These are phyloP conservation scores for Miltochrista miniata DNA, from an alignment of 2,888 invertebrate species.

Conservation along the genomic window DNA sequence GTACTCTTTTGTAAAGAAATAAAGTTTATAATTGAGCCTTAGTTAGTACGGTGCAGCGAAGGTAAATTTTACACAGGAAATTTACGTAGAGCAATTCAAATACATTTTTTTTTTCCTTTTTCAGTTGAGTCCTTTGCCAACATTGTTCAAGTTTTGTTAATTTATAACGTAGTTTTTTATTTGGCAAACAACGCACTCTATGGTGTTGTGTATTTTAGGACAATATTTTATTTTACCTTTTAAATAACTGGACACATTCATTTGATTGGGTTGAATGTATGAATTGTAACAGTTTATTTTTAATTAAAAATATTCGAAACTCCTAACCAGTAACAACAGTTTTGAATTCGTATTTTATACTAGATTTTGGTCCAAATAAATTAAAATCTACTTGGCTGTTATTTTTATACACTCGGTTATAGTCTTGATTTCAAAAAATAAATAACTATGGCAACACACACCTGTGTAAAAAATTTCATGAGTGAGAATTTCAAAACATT, in stretches of 20 bases:
- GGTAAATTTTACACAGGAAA: conserved; percentile 25
- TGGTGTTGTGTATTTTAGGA: conserved; percentile 10
- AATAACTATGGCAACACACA: too few species aligned
- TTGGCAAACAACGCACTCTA: conserved; percentile 25
- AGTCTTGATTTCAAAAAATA: too few species aligned
- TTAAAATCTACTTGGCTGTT: too few species aligned
- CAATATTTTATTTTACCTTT: background rate
- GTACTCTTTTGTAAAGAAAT: conserved; percentile 3
- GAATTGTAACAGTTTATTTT: background rate
- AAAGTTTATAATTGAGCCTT: conserved; percentile 20
- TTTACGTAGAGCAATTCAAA: conserved; percentile 39
- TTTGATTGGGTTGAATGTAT: background rate
- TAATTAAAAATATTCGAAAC: too few species aligned
- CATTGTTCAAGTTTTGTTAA: conserved; percentile 59
- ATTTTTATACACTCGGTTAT: too few species aligned
- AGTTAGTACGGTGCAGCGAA: conserved; percentile 7
- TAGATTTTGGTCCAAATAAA: too few species aligned
- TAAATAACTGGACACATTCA: background rate
- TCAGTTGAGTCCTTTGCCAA: conserved; percentile 46
- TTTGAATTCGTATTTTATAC: too few species aligned
- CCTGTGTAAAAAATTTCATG: too few species aligned
- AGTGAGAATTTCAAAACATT: too few species aligned
- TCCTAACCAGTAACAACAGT: too few species aligned
- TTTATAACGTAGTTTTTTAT: conserved; percentile 46
- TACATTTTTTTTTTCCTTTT: conserved; percentile 25